These are phyloP conservation scores for Euwallacea fornicatus DNA, from an alignment of 1,140 invertebrate genomes.

Conservation along the genomic window DNA sequence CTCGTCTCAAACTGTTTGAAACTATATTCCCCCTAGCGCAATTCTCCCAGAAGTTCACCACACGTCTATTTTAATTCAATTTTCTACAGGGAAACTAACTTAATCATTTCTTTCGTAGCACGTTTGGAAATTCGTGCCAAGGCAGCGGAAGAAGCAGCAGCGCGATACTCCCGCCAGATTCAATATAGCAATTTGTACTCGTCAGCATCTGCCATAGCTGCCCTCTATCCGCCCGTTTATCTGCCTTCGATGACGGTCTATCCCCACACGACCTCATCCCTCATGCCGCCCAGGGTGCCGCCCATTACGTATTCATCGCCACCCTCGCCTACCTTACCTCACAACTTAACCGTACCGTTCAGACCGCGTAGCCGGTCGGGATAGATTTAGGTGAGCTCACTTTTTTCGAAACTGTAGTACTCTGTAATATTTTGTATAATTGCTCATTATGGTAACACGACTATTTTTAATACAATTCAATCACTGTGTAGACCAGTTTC, in stretches of 20 bases:
- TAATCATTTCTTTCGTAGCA: constrained; percentile 28
- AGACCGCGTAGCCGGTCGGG: constrained; percentile 41
- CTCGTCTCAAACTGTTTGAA: too few species aligned
- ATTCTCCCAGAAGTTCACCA: too few species aligned
- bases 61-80: neutral
- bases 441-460: neutral
- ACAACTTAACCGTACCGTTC: constrained; percentile 35
- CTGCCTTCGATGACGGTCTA: constrained; percentile 42
- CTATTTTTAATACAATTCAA: too few species aligned
- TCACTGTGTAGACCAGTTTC: too few species aligned
- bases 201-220: constrained; percentile 39
- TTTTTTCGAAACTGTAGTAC: neutral
- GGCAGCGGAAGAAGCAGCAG: constrained; percentile 40
- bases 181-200: constrained; percentile 41
- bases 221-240: constrained; percentile 41
- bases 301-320: constrained; percentile 34
- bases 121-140: constrained; percentile 42
- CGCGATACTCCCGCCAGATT: constrained; percentile 39
- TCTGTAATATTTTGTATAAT: neutral
- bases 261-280: constrained; percentile 31
- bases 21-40: too few species aligned
- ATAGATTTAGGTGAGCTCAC: constrained; percentile 39
- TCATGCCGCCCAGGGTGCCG: constrained; percentile 33
- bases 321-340: constrained; percentile 26
- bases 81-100: neutral